phyloP scores from a whole-genome alignment of 64 coral and sea anemone species.

The Platygyra sinensis region DNA sequence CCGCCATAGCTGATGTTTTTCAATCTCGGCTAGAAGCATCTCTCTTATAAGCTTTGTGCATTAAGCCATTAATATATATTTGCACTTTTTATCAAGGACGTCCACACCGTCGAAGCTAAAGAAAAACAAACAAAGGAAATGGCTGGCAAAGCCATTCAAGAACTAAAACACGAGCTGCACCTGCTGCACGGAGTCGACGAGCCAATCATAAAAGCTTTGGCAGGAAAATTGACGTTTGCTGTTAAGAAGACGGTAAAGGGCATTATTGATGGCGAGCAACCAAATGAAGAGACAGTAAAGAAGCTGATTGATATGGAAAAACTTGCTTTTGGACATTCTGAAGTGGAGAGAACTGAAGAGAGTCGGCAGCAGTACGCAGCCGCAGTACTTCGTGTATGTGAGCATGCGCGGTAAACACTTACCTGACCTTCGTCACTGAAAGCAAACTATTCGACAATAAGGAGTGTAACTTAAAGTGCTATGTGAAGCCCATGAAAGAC shows the following conservation, averaged over 20 bases:
- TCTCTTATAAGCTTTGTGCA: background rate
- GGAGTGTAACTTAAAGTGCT: no score
- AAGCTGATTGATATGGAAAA: background rate
- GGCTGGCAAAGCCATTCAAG: background rate
- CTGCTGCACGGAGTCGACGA: background rate
- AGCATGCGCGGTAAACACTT: background rate
- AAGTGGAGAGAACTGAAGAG: background rate
- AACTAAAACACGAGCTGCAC: background rate
- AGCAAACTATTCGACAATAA: no score
- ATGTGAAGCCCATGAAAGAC: no score
- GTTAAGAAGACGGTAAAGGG: background rate
- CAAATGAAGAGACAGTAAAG: background rate
- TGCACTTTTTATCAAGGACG: background rate
- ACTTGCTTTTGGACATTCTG: background rate
- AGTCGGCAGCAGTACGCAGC: background rate
- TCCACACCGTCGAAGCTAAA: background rate
- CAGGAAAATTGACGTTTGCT: background rate
- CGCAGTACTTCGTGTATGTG: constrained; percentile 14
- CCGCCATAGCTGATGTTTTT: background rate
- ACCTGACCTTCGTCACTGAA: no score
- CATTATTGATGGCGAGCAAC: constrained; percentile 1
- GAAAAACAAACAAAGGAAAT: constrained; percentile 1
- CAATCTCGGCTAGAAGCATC: background rate
- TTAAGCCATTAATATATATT: background rate
- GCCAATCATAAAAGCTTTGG: background rate